Evolutionary conservation across 2,113 vertebrate species (phyloP), one percentile per base, ranked within the genome.

Genomic region (Rhabdornis inornatus): DNA sequence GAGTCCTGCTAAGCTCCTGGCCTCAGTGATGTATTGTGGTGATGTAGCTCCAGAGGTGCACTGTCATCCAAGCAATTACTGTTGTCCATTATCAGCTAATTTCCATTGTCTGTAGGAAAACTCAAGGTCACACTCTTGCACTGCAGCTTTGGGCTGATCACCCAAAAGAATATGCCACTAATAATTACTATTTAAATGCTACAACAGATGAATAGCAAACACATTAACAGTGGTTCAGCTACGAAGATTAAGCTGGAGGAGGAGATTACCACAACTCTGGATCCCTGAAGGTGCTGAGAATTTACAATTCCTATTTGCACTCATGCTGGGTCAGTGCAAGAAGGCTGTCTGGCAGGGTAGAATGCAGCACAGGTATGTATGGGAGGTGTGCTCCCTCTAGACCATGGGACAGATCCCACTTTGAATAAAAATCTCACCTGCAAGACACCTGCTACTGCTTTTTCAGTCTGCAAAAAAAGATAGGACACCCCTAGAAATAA

Each of bases 61-160:
- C 83, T 88, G 79, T 92, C 92, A 96, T 90, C 85, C 82, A 69
- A 59, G 78, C 85, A 91, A 93, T 95, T 95, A 96, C 59, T 60
- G 6, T 57, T 95, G 93, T 78, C 90, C 85, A 45, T 96, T 94
- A 93, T 86, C 90, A 93, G 56, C 60, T 81, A 47, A 96, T 96
- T 96, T 96, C 90, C 82, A 90, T 45, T 90, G 92, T 94, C 88
- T 86, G 12, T 3, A 83, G 87, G 83, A 96, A 95, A 94, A 49
- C 68, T 88, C 92, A 96, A 93, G 94, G 85, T 94, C 90, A 89
- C 60, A 37, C 52, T 39, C 79, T 27, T 64, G 59, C 44, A 80
- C 37, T 63, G 59, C 71, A 91, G 89, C 84, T 93, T 88, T 83
- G 69, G 83, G 81, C 91, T 95, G 81, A 91, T 91, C 94, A 95